Base-by-base conservation (phyloP, 2,888 invertebrate species). In the Notocelia uddmanniana region DNA sequence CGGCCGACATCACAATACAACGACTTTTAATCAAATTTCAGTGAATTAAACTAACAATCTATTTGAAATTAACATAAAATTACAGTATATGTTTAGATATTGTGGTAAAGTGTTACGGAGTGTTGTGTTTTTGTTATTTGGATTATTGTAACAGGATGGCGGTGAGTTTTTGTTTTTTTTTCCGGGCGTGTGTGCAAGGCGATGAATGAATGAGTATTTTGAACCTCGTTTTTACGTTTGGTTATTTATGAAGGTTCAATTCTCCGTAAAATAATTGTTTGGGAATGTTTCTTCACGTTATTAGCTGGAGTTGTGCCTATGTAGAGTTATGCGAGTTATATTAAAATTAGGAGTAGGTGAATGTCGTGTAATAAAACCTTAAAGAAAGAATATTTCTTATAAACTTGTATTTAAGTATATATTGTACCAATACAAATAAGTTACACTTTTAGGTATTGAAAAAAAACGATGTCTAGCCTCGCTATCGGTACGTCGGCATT, bases 141-240 rank as follows among this genome's bases (percentile, higher is more conserved):
- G 75, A 73, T 73, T 64, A 41, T 68, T 64, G 2, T 19, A 66
- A 73, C 73, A 77, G 77, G 76, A 83, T 83, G 83, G 80, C 83
- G 83, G 83, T 83, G 80, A 81, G 68, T 76, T 66, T 77, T 74
- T 75, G 75, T 77, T 73, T 76, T 76, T 74, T 50, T 66, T 45
- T 72, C 13, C 37, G 19, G 59, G 26, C 15, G 52, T 59, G 19
- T 8, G 26, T 18, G 59, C 52, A 18, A 26, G 41, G 54, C 54
- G 68, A 26, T 68, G 60, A 54, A 52, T 26, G 59, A n/a, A 68
- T 68, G 59, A 26, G 15, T n/a, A 45, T 18, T 63, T 15, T 21
- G 21, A 19, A 13, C 19, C 19, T 19, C 34, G 52, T 63, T 64
- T 63, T 64, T 21, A 19, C 10, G 34, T 26, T 11, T 62, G 15